Evolutionary conservation across 2,797 vertebrate species (phyloP).

Genomic region (Martes flavigula): DNA sequence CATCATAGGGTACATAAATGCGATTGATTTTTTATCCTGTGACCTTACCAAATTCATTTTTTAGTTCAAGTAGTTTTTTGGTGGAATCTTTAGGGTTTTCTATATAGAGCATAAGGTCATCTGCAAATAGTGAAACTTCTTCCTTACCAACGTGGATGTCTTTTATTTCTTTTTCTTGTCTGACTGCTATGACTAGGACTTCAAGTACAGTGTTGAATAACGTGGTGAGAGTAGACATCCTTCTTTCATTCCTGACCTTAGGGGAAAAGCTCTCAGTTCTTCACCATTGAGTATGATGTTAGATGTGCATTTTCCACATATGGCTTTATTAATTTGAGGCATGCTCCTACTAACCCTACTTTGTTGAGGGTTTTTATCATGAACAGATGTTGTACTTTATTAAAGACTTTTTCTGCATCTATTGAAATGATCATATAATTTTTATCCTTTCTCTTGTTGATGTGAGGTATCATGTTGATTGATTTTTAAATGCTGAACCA

Average conservation of each 20-base stretch:
- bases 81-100: neutral
- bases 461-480: neutral
- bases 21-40: neutral
- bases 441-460: neutral
- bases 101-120: neutral
- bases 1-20: neutral
- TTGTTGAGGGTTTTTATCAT: neutral
- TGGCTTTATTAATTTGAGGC: neutral
- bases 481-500: neutral
- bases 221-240: neutral
- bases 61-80: neutral
- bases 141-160: neutral
- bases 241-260: neutral
- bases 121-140: neutral
- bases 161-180: neutral
- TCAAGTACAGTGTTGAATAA: neutral
- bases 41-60: neutral
- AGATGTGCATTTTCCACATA: neutral
- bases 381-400: neutral
- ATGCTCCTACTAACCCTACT: neutral
- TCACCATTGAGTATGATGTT: neutral
- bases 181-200: neutral
- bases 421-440: neutral
- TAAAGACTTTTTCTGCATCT: neutral
- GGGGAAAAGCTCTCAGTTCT: neutral